Evolutionary conservation across 2,888 invertebrate species (phyloP).

Genomic region (Hedya salicella): DNA sequence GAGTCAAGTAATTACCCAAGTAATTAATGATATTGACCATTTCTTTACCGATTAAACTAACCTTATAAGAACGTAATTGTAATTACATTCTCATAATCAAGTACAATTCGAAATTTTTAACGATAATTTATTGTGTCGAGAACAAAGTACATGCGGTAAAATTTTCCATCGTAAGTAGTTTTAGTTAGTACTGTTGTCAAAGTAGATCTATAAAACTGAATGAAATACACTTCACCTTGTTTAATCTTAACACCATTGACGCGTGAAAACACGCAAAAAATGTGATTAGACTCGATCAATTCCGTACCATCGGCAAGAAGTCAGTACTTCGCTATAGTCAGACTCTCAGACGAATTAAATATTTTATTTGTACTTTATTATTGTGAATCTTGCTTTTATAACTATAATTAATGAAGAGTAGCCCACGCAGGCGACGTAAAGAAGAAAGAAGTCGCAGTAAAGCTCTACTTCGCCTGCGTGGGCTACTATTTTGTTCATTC

Average conservation of each 20-base stretch:
- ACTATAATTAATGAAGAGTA: too few relatives aligned
- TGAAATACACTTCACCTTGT: constrained; percentile 38
- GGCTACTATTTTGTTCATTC: too few relatives aligned
- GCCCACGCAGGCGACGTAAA: too few relatives aligned
- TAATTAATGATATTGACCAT: constrained; percentile 22
- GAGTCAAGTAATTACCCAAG: constrained; percentile 20
- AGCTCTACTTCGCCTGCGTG: too few relatives aligned
- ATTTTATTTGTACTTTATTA: neutral
- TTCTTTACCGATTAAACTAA: constrained; percentile 3
- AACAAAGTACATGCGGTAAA: neutral
- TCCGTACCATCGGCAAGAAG: constrained; percentile 14
- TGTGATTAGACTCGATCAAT: constrained; percentile 9
- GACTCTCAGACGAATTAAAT: neutral
- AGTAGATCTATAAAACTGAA: constrained; percentile 22
- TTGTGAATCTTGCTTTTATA: too few relatives aligned
- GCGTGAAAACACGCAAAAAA: constrained; percentile 33
- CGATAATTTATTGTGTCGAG: constrained; percentile 1
- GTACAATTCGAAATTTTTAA: neutral
- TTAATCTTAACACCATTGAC: constrained; percentile 35
- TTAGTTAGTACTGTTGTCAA: constrained; percentile 6
- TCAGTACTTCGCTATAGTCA: neutral
- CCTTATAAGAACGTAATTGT: neutral
- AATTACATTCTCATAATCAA: neutral
- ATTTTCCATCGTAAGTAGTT: constrained; percentile 13
- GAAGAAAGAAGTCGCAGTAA: too few relatives aligned